Evolutionary conservation across 2,888 invertebrate species (phyloP), one percentile per base, ranked within the genome.

Genomic region (Cerceris rybyensis): DNA sequence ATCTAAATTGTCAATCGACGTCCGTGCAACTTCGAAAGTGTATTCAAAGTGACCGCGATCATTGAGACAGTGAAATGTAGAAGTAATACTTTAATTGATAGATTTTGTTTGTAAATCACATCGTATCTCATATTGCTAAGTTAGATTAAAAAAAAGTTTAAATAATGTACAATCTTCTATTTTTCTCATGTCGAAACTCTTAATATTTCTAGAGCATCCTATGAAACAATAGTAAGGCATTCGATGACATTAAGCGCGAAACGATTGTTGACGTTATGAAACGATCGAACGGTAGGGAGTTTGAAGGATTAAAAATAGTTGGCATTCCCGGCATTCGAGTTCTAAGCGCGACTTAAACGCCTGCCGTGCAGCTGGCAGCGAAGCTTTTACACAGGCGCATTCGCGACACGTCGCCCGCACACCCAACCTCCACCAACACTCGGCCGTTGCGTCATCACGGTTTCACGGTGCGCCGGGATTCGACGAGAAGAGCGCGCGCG

Each of bases 371-470:
- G 80, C 76, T 75, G 80, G 83, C 77, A 80, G 79, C 58, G 76
- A 74, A 83, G 75, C 82, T 81, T 79, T 82, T 73, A 80, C 79
- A 81, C 81, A 82, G 71, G 78, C 83, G 77, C 81, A 77, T 81
- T 85, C 80, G 81, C 84, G 86, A 86, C 82, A 82, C 80, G 81
- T 87, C 80, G 82, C 74, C 74, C 82, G 82, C 71, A 78, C 81
- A 76, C 69, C 61, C 78, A 84, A 83, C 81, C 75, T 83, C 83
- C 80, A 78, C 84, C 84, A 79, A 82, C 86, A 85, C 86, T 82
- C 73, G n/a, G 78, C 68, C 80, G 81, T 89, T 89, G 83, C 88
- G 85, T 89, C 89, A 89, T 88, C 88, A 82, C 74, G 78, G 83
- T 87, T 87, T 88, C 83, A 86, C 85, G 81, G 83, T 85, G 81